These are phyloP conservation scores for Trinectes maculatus DNA, from an alignment of 2,113 vertebrate genomes.

Conservation along the genomic window DNA sequence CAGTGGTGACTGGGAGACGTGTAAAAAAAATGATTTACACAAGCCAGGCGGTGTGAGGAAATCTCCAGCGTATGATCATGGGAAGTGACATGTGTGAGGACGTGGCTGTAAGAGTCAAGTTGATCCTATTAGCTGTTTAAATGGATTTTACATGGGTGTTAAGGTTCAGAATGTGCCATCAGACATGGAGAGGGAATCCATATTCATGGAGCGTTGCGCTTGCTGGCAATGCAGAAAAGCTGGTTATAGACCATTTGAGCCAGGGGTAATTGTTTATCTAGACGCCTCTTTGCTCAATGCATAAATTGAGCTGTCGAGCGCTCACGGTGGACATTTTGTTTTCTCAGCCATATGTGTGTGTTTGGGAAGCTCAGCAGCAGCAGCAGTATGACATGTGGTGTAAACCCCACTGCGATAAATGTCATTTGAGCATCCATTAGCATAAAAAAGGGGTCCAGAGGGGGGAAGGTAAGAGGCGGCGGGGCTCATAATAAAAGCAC, in stretches of 20 bases:
- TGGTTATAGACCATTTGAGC: slow-evolving; percentile 70
- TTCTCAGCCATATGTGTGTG: slow-evolving; percentile 27
- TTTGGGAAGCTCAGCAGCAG: slow-evolving; percentile 15
- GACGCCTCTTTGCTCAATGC: slow-evolving; percentile 62
- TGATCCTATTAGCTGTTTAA: slow-evolving; percentile 83
- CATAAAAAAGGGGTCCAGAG: slow-evolving; percentile 68
- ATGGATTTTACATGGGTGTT: slow-evolving; percentile 83
- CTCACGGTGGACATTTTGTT: slow-evolving; percentile 79
- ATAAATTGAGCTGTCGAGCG: slow-evolving; percentile 76
- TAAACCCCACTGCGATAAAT: slow-evolving; percentile 71
- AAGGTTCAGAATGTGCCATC: slow-evolving; percentile 75
- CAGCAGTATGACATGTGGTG: slow-evolving; percentile 40
- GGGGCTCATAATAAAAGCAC: slow-evolving; percentile 55
- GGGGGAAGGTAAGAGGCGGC: slow-evolving; percentile 42
- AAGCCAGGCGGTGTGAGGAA: slow-evolving; percentile 2
- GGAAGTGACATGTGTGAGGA: slow-evolving; percentile 65
- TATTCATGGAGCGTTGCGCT: slow-evolving; percentile 74
- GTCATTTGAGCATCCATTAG: slow-evolving; percentile 75
- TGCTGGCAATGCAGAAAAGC: slow-evolving; percentile 49
- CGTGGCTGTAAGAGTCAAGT: slow-evolving; percentile 66
- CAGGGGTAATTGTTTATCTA: slow-evolving; percentile 76
- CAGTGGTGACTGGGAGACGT: neutral
- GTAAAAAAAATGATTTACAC: slow-evolving; percentile 23
- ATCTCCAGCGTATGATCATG: slow-evolving; percentile 47
- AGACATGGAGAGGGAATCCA: slow-evolving; percentile 73